These are phyloP conservation scores for Myocastor coypus DNA, from an alignment of 2,113 vertebrate genomes.

Conservation along the genomic window DNA sequence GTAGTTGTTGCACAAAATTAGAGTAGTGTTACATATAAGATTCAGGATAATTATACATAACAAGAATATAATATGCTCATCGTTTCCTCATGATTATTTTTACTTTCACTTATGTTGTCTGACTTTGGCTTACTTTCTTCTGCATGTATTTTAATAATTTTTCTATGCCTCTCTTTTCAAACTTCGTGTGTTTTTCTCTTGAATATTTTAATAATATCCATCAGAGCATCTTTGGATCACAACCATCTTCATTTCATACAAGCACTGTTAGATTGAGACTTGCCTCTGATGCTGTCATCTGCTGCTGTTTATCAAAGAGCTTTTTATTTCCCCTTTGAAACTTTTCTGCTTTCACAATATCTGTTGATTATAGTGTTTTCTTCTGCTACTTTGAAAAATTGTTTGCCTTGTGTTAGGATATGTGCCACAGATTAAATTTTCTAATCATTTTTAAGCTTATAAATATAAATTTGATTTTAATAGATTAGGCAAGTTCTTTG, in stretches of 20 bases:
- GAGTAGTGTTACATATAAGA: no score
- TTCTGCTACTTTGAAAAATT: slow-evolving; percentile 1
- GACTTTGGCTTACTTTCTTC: neutral
- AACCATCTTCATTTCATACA: neutral
- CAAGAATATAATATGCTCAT: no score
- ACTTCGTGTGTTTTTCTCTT: neutral
- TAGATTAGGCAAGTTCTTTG: neutral
- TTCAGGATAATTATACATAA: neutral
- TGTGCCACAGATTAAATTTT: slow-evolving; percentile 12
- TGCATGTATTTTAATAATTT: neutral
- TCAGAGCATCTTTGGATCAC: neutral
- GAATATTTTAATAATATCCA: neutral
- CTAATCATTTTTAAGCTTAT: neutral
- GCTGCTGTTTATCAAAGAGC: neutral
- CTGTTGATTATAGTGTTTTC: neutral
- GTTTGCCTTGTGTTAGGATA: neutral
- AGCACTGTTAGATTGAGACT: neutral
- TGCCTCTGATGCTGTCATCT: neutral
- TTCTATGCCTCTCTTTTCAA: neutral
- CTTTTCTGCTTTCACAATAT: neutral
- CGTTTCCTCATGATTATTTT: neutral
- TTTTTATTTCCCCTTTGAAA: neutral
- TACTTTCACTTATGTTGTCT: slow-evolving; percentile 37
- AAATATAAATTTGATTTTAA: slow-evolving; percentile 22
- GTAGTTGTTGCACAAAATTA: neutral